Evolutionary conservation across 2,797 vertebrate genomes (phyloP), one percentile per base, ranked within the genome.

Genomic region (Anabacerthia variegaticeps): DNA sequence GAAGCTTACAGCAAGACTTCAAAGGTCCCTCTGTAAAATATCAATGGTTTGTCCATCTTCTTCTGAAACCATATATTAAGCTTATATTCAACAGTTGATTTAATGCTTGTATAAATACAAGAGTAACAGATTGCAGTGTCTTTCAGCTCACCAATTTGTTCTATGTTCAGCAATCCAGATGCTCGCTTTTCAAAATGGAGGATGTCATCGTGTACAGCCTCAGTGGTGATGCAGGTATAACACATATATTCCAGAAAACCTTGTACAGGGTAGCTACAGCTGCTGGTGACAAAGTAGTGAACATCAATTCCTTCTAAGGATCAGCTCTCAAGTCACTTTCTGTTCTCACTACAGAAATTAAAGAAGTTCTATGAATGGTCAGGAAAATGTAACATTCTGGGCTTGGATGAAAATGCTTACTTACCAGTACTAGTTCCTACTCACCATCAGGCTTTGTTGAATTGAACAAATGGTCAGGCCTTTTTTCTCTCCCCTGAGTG

Each of bases 161-260:
- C 36, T 75, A 9, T 54, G 49, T 80, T 91, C 73, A 84, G 54
- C 26, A 88, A 39, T 90, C 36, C 67, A 88, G 73, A 74, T 93
- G 56, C 55, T 73, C 26, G 22, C 24, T 65, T 93, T 88, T 55
- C 43, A 89, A 92, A 94, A 94, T 69, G 73, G 88, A 89, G 39
- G 37, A 78, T 88, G 58, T 51, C 5, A 56, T 58, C 2, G 0
- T 56, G 17, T 71, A 46, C 36, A 65, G 48, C 65, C 61, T 77
- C 76, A 75, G 56, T 54, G 44, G 62, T 65, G 30, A 68, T 66
- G 43, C 30, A 75, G 39, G 72, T 83, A 32, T 51, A 96, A 65
- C 27, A 81, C n/a, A 22, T 80, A 41, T 52, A 80, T 67, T 37
- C 32, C 46, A 56, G 58, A 88, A 90, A 93, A 75, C 12, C 17